These are phyloP conservation scores for Caprella mutica DNA, from an alignment of 2,888 invertebrate genomes.

Conservation along the genomic window DNA sequence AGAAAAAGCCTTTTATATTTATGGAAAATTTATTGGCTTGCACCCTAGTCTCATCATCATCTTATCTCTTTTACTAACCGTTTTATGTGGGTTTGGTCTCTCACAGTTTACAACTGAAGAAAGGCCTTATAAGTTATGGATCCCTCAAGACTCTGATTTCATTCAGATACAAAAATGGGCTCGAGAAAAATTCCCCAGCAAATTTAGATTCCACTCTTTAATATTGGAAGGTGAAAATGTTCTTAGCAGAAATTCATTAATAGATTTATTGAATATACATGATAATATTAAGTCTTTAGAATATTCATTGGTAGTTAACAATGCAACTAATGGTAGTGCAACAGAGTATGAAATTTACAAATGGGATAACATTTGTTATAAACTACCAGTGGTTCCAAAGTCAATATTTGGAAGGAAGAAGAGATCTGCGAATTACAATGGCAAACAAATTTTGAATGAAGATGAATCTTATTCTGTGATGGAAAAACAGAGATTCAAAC, in stretches of 20 bases:
- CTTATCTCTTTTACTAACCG: conserved; percentile 21
- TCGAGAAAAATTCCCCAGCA: conserved; percentile 20
- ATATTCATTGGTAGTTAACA: no score
- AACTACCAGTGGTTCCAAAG: conserved; percentile 18
- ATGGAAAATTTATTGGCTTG: conserved; percentile 24
- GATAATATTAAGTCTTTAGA: conserved; percentile 24
- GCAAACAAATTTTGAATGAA: no score
- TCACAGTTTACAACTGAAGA: conserved; percentile 31
- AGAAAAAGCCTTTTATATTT: conserved; percentile 19
- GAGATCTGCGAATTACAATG: no score
- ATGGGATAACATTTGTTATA: conserved; percentile 23
- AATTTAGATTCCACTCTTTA: conserved; percentile 19
- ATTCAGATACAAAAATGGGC: conserved; percentile 27
- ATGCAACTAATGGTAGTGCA: no score
- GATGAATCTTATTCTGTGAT: no score
- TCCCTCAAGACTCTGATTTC: conserved; percentile 54
- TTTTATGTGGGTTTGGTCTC: conserved; percentile 20
- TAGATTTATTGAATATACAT: conserved; percentile 26
- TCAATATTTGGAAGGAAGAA: conserved; percentile 21
- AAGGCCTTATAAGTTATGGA: conserved; percentile 52
- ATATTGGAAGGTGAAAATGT: conserved; percentile 32
- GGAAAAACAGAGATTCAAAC: no score
- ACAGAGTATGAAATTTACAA: conserved; percentile 13
- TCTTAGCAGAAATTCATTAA: conserved; percentile 16
- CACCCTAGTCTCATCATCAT: conserved; percentile 24